Base-by-base conservation (phyloP, 2,113 vertebrate species). In the Gopherus flavomarginatus region DNA sequence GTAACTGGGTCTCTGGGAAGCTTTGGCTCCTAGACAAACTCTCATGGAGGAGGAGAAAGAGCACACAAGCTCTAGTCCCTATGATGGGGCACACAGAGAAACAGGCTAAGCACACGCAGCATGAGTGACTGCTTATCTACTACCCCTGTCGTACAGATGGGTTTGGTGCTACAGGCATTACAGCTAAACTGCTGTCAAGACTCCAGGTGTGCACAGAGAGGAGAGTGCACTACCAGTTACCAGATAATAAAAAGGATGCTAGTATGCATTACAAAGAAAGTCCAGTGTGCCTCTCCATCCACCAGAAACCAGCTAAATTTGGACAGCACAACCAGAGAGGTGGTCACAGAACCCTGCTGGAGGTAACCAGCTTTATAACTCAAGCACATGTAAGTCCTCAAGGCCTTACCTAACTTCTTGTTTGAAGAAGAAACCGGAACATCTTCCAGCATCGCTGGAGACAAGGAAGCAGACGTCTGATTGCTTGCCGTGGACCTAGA, bases 401-500 rank as follows among this genome's bases (percentile, higher is more conserved):
- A 82, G 85, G 72, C 85, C 97, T 99, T 93, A 99, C 99, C 99
- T 50, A 99, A 98, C 87, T 99, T 99, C 98, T 98, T 99, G 97
- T 87, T 98, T 69, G 98, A 97, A 11, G 98, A 98, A 42, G 98
- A 97, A 6, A 98, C 90, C 1, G 96, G 97, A 78, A 96, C 44
- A 7, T 98, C 98, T 26, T 99, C 98, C 38, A 95, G 84, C 17
- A 89, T 49, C 4, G 85, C 4, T 5, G 88, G n/a, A 31, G 97
- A 86, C 22, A 97, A 96, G 86, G 98, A 96, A 49, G 95, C 26
- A 21, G 98, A 85, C 56, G 97, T 91, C 4, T 99, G 98, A 86
- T 94, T 92, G 95, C 96, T 97, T 6, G 97, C 90, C 69, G 95
- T 65, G 8, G 98, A 82, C 90, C 98, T 97, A 87, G 97, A 97